Percentiles rank a stretch among this genome's conserved stretches.
phyloP scores from a whole-genome alignment of 2,797 vertebrate genomes.

The Vultur gryphus region DNA sequence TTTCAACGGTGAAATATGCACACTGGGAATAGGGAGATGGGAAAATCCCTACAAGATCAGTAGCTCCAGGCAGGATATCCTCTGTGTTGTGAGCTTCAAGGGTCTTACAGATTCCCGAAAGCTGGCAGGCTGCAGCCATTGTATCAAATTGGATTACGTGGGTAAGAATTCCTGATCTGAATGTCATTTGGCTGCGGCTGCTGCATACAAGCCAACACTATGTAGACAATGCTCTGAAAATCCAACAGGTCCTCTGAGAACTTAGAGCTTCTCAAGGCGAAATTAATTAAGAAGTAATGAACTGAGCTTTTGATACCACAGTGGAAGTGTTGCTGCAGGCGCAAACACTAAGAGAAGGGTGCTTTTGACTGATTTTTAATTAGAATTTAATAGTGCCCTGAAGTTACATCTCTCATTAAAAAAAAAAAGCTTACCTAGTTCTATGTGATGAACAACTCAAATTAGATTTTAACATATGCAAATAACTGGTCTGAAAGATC shows the following conservation, averaged over 20 bases:
- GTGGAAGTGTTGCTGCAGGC: constrained; percentile 52
- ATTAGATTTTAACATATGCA: constrained; percentile 43
- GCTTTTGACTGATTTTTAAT: constrained; percentile 64
- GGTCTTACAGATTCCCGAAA: neutral
- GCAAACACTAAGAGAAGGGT: constrained; percentile 35
- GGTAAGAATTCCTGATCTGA: neutral
- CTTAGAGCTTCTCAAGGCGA: constrained; percentile 46
- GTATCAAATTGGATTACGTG: constrained; percentile 42
- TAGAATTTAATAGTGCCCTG: constrained; percentile 62
- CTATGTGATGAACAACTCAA: constrained; percentile 29
- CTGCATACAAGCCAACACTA: neutral
- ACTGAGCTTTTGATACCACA: constrained; percentile 28
- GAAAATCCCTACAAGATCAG: neutral
- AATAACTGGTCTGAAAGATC: constrained; percentile 6
- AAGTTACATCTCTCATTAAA: constrained; percentile 34
- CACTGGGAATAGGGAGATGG: neutral
- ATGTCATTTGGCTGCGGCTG: neutral
- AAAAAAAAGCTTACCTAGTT: neutral
- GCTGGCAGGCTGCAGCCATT: neutral
- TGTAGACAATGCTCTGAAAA: neutral
- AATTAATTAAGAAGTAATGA: constrained; percentile 68
- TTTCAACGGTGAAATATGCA: neutral
- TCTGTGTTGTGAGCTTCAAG: neutral
- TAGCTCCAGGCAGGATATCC: neutral
- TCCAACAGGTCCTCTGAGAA: constrained; percentile 45